phyloP scores from a whole-genome alignment of 1,140 invertebrate genomes.

The Cotesia glomerata region DNA sequence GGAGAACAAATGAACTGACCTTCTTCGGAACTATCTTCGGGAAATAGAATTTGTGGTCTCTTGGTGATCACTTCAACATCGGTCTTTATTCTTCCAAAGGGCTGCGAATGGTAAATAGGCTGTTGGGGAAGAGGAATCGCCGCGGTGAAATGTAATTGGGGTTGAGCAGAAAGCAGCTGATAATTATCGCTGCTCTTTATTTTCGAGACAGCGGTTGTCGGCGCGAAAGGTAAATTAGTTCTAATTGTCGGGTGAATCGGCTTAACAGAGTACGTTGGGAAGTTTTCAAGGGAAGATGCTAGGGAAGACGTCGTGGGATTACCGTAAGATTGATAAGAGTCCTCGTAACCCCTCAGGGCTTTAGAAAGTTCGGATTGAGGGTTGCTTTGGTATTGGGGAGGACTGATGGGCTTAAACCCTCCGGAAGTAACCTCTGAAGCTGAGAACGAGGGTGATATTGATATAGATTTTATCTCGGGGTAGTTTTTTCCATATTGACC shows the following conservation, averaged over 20 bases:
- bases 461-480: neutral
- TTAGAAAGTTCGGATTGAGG: constrained; percentile 14
- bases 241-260: constrained; percentile 35
- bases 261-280: constrained; percentile 25
- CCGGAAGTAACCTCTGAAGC: neutral
- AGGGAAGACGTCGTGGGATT: neutral
- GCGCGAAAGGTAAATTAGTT: constrained; percentile 31
- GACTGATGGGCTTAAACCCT: neutral
- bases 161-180: constrained; percentile 46
- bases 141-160: constrained; percentile 50
- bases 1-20: no score
- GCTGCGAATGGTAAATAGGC: constrained; percentile 23
- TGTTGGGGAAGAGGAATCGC: constrained; percentile 18
- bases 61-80: constrained; percentile 55
- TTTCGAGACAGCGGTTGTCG: constrained; percentile 24
- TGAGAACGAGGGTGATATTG: neutral
- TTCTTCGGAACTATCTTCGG: constrained; percentile 24
- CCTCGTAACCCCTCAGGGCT: constrained; percentile 34
- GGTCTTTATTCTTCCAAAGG: constrained; percentile 43
- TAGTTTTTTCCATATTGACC: neutral
- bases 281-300: neutral
- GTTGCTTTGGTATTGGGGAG: constrained; percentile 35
- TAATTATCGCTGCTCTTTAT: constrained; percentile 38
- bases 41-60: constrained; percentile 41
- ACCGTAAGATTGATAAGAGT: no score